Conservation (phyloP, 2,113 vertebrate species). For the Cnemophilus loriae region DNA sequence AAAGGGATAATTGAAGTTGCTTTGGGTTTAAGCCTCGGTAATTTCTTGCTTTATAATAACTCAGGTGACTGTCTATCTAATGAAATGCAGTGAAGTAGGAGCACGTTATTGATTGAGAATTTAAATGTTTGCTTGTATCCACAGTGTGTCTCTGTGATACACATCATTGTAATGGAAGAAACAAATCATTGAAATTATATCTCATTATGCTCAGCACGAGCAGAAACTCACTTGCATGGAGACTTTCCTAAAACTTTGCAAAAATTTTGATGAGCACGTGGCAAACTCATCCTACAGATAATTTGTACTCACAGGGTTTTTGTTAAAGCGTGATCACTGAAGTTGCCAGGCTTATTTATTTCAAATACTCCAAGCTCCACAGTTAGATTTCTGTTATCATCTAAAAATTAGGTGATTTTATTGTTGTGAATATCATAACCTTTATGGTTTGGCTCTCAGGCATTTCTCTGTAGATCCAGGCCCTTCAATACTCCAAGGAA, state of each 20-base stretch:
- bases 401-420: background rate
- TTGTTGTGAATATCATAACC: background rate
- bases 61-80: constrained; percentile 59
- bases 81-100: constrained; percentile 40
- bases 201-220: constrained; percentile 37
- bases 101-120: constrained; percentile 48
- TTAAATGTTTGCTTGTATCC: constrained; percentile 7
- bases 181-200: constrained; percentile 48
- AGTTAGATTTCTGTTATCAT: background rate
- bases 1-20: constrained; percentile 54
- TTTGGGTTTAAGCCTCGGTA: constrained; percentile 33
- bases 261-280: background rate
- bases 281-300: background rate
- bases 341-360: background rate
- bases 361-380: background rate
- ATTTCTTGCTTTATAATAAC: constrained; percentile 44
- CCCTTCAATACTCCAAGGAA: background rate
- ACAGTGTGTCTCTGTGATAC: background rate
- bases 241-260: constrained; percentile 4
- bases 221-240: background rate
- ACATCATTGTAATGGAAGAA: constrained; percentile 20
- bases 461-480: background rate
- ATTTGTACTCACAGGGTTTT: background rate
- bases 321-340: background rate
- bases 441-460: background rate